These are phyloP conservation scores for Fissipunctia ypsillon DNA, from an alignment of 2,888 invertebrate species.

Conservation along the genomic window DNA sequence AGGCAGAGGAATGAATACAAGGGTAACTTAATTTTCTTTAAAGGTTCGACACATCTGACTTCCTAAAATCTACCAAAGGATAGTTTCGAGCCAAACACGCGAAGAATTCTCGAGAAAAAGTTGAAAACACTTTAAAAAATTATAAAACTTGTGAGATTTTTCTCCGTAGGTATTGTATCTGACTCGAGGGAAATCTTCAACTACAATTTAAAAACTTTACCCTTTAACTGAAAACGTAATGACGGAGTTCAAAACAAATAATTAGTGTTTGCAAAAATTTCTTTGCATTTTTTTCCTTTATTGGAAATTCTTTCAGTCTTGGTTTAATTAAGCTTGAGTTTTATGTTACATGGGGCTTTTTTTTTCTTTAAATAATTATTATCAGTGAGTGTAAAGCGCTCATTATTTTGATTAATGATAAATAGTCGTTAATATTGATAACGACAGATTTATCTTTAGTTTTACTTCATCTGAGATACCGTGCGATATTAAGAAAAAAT, in stretches of 20 bases:
- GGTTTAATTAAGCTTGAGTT: constrained; percentile 21
- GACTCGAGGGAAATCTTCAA: constrained; percentile 51
- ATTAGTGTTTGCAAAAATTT: constrained; percentile 48
- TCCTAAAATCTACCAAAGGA: constrained; percentile 9
- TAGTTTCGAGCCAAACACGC: constrained; percentile 30
- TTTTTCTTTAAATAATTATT: constrained; percentile 7
- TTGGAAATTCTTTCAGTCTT: constrained; percentile 24
- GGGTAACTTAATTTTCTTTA: not conserved
- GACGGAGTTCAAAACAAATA: constrained; percentile 65
- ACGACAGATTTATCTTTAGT: not conserved
- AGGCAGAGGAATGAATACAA: not conserved
- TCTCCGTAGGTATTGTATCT: constrained; percentile 30
- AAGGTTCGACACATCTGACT: not conserved
- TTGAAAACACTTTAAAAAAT: constrained; percentile 40
- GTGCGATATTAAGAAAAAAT: not conserved
- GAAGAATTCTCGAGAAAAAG: constrained; percentile 31
- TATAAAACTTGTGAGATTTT: constrained; percentile 52
- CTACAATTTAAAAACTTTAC: constrained; percentile 50
- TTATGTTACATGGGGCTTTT: constrained; percentile 7
- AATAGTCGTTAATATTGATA: constrained; percentile 10
- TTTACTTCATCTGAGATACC: not conserved
- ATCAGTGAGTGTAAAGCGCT: constrained; percentile 8
- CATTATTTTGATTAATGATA: constrained; percentile 50
- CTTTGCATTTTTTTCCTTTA: constrained; percentile 2
- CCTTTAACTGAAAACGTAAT: constrained; percentile 45